Base-by-base conservation (phyloP, 2,888 invertebrate genomes). In the Trichopoda pennipes region DNA sequence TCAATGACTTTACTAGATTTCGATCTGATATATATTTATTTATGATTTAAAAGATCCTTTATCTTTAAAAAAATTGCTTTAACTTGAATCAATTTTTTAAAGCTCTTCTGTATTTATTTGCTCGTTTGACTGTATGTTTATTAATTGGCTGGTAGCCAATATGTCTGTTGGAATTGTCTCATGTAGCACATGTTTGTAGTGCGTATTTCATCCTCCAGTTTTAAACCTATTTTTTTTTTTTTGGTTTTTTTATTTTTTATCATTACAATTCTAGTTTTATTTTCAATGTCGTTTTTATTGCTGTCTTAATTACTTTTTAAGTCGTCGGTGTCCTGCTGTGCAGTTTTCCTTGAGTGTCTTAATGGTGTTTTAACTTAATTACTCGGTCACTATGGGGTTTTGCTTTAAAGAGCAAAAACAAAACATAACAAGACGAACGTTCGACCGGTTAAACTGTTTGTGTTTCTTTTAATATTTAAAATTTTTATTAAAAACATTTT, bases 301-400 rank as follows among this genome's bases (percentile, higher is more conserved):
- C 23, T 60, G 44, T 56, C 76, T 79, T 82, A 79, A 76, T 76
- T 79, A 72, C 79, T 79, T 79, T 82, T 68, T 56, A 82, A 76
- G 74, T 75, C 74, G 60, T 61, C 77, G 82, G 66, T 66, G 75
- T 79, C 79, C 75, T 82, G 82, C 66, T 75, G 78, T 79, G 78
- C 61, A 32, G 64, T 74, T 82, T 64, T 64, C 82, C 82, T 82
- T 79, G 79, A 79, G 82, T 82, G 82, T 79, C 82, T 66, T 82
- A 82, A 82, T 82, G 79, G 82, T 79, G 79, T 68, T 79, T 82
- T 79, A 82, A 82, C 79, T 82, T 82, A 79, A 82, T 82, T 82
- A 82, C 66, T 68, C 76, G 82, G 72, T 79, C 79, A 82, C 66
- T 76, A 28, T 74, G 79, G 68, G 68, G 73, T 68, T 80, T 73